phyloP scores from a whole-genome alignment of 1,140 invertebrate genomes.

The Drosophila subobscura region DNA sequence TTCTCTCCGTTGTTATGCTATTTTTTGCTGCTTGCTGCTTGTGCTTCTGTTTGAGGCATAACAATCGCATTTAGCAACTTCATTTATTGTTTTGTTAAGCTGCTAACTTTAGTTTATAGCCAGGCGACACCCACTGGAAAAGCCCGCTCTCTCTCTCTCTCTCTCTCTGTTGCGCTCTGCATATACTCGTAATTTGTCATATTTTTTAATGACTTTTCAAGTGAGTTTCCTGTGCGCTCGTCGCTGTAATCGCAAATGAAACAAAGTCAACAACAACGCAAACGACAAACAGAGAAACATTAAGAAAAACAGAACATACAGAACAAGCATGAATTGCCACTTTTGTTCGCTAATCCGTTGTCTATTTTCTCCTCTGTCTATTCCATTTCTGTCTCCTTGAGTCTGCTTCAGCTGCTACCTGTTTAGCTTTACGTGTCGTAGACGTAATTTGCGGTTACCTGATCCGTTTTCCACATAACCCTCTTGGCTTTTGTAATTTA shows the following conservation, averaged over 20 bases:
- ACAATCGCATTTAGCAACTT: conserved; percentile 80
- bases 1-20: background rate
- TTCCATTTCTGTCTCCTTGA: conserved; percentile 11
- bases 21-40: conserved; percentile 28
- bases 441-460: conserved; percentile 65
- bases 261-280: conserved; percentile 43
- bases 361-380: conserved; percentile 29
- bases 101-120: conserved; percentile 81
- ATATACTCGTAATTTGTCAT: conserved; percentile 68
- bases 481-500: conserved; percentile 58
- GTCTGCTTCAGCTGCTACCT: conserved; percentile 13
- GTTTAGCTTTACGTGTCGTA: conserved; percentile 55
- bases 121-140: conserved; percentile 44
- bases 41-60: conserved; percentile 53
- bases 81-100: conserved; percentile 81
- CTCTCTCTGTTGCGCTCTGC: conserved; percentile 17
- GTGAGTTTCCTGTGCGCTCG: conserved; percentile 53
- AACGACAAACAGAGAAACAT: conserved; percentile 10
- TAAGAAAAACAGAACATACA: no score
- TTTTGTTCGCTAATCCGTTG: conserved; percentile 68
- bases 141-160: background rate
- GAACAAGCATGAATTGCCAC: conserved; percentile 32
- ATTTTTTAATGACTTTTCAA: conserved; percentile 80
- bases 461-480: conserved; percentile 19
- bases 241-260: conserved; percentile 58